Evolutionary conservation across 2,113 vertebrate species (phyloP), one percentile per base, ranked within the genome.

Genomic region (Leucosticte australis): DNA sequence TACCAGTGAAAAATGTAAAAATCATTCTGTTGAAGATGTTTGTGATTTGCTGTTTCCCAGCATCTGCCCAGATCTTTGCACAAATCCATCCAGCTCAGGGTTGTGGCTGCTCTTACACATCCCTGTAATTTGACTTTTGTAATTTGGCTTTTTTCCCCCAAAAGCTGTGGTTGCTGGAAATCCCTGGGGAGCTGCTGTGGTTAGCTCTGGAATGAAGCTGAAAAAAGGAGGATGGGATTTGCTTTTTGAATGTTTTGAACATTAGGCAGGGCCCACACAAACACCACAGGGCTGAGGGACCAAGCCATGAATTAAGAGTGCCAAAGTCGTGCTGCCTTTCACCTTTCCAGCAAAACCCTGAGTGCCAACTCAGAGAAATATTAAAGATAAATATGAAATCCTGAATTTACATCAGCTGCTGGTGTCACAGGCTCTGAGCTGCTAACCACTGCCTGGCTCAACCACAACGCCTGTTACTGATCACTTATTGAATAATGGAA

Each of bases 401-500:
- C 7, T 59, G 39, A 42, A 83, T 86, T 47, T 68, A 14, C 69
- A 92, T 71, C 56, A 35, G 12, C 57, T 4, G 22, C 42, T 21
- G n/a, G 68, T 53, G 78, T 55, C 79, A 57, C 37, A 90, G 9
- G 71, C 87, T 46, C 49, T 0, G 22, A 60, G 90, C 5, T 91
- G 90, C 76, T 95, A 82, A 93, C 87, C 63, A 56, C 30, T 71
- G 94, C 98, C 98, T 97, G 98, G 97, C 98, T 98, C 98, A 97
- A 98, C 97, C 98, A 98, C 98, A 95, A 97, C 6, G 97, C 98
- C 98, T 97, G 98, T 98, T 98, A 97, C 98, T 98, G 98, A 99
- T 98, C 98, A 93, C 97, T 98, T 97, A 98, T 87, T 98, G 98
- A 99, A 98, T 98, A 98, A 99, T 99, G 99, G 97, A 99, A 98